A percentile compares a stretch with the other conserved stretches of the same genome.
Evolutionary conservation across 2,888 invertebrate species (phyloP).

Genomic region (Drosophila suboccidentalis): DNA sequence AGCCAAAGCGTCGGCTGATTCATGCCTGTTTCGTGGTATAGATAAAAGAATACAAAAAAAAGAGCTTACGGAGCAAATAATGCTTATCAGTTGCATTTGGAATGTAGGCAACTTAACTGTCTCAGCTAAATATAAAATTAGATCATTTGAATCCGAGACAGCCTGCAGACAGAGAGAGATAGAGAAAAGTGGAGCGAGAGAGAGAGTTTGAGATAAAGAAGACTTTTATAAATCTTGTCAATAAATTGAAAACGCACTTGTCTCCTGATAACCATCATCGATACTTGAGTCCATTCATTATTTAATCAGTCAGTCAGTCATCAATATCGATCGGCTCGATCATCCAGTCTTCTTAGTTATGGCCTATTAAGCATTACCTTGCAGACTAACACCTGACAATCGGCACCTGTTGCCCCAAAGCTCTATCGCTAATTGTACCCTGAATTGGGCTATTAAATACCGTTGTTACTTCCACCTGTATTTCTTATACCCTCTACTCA

Average conservation of each 20-base stretch:
- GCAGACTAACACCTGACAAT: conserved; percentile 20
- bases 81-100: conserved; percentile 31
- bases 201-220: background rate
- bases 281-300: conserved; percentile 1
- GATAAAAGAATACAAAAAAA: conserved; percentile 29
- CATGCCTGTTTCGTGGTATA: conserved; percentile 31
- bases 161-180: conserved; percentile 8
- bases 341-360: background rate
- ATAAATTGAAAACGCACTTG: conserved; percentile 1
- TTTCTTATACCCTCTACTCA: conserved; percentile 10
- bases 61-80: conserved; percentile 10
- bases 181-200: background rate
- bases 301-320: background rate
- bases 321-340: conserved; percentile 4
- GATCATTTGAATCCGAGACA: conserved; percentile 28
- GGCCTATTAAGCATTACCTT: conserved; percentile 33
- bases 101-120: background rate
- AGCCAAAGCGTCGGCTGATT: conserved; percentile 28
- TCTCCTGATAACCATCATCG: conserved; percentile 18
- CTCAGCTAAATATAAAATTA: conserved; percentile 12
- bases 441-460: conserved; percentile 26
- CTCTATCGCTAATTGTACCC: conserved; percentile 32
- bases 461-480: conserved; percentile 6
- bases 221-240: conserved; percentile 16
- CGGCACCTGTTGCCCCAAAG: conserved; percentile 12